Evolutionary conservation across 2,113 vertebrate genomes (phyloP).

Genomic region (Fulica atra): DNA sequence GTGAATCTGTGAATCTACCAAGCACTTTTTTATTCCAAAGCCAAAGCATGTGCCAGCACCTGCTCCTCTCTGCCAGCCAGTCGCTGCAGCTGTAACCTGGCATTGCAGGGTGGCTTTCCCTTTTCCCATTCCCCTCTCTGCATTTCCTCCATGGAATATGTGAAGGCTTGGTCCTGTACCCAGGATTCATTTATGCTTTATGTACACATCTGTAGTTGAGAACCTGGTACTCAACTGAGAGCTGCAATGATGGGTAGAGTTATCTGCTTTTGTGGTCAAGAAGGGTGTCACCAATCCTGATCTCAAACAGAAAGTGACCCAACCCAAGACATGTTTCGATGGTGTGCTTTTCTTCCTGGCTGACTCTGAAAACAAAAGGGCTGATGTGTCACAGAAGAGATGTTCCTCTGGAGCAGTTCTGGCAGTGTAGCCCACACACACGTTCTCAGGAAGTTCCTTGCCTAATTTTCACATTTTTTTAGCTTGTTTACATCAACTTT

Average conservation of each 20-base stretch:
- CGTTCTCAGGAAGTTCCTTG: background rate
- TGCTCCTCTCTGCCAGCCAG: background rate
- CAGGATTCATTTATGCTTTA: background rate
- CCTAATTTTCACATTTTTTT: background rate
- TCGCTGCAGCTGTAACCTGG: background rate
- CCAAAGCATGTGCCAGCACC: background rate
- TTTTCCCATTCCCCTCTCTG: background rate
- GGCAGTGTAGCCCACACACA: background rate
- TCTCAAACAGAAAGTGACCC: background rate
- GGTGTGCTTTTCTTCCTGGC: background rate
- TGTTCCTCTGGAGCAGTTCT: background rate
- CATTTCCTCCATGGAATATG: rapidly evolving
- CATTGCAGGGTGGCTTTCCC: background rate
- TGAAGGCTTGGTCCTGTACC: background rate
- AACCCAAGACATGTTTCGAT: rapidly evolving
- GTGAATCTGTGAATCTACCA: no score
- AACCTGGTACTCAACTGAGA: background rate
- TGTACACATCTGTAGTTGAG: background rate
- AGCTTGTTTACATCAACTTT: background rate
- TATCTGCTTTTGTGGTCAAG: background rate
- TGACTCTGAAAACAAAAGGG: background rate
- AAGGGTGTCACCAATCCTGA: background rate
- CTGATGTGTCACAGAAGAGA: background rate
- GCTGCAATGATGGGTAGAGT: background rate
- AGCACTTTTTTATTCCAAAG: background rate